These are phyloP conservation scores for Nylanderia fulva DNA, from an alignment of 1,140 invertebrate genomes.

Conservation along the genomic window DNA sequence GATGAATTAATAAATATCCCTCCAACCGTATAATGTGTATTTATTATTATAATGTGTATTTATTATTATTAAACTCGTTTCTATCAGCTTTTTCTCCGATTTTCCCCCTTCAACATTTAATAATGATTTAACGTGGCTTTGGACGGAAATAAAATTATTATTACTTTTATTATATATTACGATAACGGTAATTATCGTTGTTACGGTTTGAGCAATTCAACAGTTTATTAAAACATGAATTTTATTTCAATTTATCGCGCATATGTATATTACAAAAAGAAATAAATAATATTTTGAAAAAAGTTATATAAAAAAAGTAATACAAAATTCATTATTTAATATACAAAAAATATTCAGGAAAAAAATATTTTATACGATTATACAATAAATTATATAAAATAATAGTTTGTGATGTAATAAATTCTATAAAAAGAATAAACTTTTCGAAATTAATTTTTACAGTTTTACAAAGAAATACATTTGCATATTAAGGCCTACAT, in stretches of 20 bases:
- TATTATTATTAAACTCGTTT: conserved; percentile 58
- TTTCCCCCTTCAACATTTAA: conserved; percentile 45
- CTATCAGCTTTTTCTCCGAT: conserved; percentile 13
- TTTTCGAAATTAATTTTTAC: conserved; percentile 27
- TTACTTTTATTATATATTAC: conserved; percentile 54
- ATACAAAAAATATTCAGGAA: conserved; percentile 8
- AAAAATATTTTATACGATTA: background rate
- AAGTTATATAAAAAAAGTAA: background rate
- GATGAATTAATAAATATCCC: conserved; percentile 71
- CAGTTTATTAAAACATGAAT: conserved; percentile 35
- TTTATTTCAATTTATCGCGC: conserved; percentile 22
- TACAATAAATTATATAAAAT: background rate
- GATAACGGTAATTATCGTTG: conserved; percentile 40
- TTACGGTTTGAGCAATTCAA: conserved; percentile 31
- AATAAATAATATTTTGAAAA: conserved; percentile 27
- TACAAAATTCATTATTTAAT: background rate
- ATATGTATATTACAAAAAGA: conserved; percentile 15
- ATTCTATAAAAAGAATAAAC: background rate
- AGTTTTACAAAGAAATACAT: conserved; percentile 11
- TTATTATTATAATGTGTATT: conserved; percentile 66
- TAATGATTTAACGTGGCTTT: conserved; percentile 70
- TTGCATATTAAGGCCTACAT: conserved; percentile 11
- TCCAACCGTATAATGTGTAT: conserved; percentile 66
- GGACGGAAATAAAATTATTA: conserved; percentile 69
- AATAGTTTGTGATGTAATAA: background rate